Evolutionary conservation across 2,797 vertebrate species (phyloP), one percentile per base, ranked within the genome.

Genomic region (Hemitrygon akajei): DNA sequence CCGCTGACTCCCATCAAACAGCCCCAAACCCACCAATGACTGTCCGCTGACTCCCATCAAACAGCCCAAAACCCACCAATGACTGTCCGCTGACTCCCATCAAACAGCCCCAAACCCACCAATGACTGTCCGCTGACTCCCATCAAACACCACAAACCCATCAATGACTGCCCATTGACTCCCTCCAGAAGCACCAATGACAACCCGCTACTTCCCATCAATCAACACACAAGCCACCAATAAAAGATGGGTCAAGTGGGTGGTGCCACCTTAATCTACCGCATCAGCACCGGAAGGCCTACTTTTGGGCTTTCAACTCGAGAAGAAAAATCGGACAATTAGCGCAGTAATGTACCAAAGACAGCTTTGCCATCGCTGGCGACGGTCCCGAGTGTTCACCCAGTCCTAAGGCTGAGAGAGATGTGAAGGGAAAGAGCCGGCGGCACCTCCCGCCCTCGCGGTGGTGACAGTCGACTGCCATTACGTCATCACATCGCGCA

Each of bases 401-500:
- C 47, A 47, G 47, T 3, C 47, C 47, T 47, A 4, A 47, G 47
- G 47, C 47, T 47, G 47, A 47, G 47, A 47, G 47, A 47, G 47
- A 47, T n/a, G 30, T 11, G 75, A 9, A 3, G 9, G 11, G 27
- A n/a, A 30, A n/a, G 16, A 5, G 79, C 79, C 18, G 37, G 16
- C 79, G 80, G 80, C 80, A 10, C 47, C 25, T 82, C 80, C 37
- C 40, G 56, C 81, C 47, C 81, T 58, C 1, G 30, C 60, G 58
- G 14, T 86, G n/a, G 86, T n/a, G 86, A 16, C 84, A 2, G 30
- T n/a, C 7, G 58, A 9, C 86, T 10, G 7, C 86, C 60, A n/a
- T 89, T 89, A 89, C 86, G 86, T 89, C 86, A 89, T 89, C 86
- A 89, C 34, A 89, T 37, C 86, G 86, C 86, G 86, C 86, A 89